phyloP scores from a whole-genome alignment of 2,113 vertebrate species.

The Aleadryas rufinucha region DNA sequence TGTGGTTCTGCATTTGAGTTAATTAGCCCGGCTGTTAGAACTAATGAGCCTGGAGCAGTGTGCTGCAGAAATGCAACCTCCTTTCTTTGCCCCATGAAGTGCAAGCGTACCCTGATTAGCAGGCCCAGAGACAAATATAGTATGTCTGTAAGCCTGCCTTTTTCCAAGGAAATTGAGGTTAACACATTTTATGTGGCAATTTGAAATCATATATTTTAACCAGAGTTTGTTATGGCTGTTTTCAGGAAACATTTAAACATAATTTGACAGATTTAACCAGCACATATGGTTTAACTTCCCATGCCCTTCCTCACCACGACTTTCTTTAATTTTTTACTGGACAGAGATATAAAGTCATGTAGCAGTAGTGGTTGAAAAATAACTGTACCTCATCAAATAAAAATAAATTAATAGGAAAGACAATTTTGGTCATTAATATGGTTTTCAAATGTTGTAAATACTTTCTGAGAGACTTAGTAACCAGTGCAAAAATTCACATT shows the following conservation, averaged over 20 bases:
- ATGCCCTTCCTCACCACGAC: neutral
- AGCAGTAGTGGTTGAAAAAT: neutral
- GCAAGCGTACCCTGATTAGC: neutral
- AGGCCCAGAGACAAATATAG: neutral
- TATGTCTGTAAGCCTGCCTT: neutral
- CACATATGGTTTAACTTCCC: neutral
- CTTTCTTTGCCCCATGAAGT: neutral
- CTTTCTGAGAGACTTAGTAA: neutral
- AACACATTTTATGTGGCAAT: neutral
- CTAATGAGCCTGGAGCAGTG: neutral
- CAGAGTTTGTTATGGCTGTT: neutral
- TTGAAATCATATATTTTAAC: neutral
- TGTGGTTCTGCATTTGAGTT: neutral
- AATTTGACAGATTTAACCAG: neutral
- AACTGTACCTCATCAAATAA: neutral
- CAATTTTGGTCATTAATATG: neutral
- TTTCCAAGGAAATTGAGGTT: neutral
- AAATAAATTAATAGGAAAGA: neutral
- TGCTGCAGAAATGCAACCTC: neutral
- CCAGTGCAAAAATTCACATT: neutral
- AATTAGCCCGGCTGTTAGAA: neutral
- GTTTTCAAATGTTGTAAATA: neutral
- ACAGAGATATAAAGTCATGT: neutral
- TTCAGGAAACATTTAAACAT: neutral
- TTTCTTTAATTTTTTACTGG: neutral